Base-by-base conservation (phyloP, 2,113 vertebrate species). In the Xiphorhynchus elegans region DNA sequence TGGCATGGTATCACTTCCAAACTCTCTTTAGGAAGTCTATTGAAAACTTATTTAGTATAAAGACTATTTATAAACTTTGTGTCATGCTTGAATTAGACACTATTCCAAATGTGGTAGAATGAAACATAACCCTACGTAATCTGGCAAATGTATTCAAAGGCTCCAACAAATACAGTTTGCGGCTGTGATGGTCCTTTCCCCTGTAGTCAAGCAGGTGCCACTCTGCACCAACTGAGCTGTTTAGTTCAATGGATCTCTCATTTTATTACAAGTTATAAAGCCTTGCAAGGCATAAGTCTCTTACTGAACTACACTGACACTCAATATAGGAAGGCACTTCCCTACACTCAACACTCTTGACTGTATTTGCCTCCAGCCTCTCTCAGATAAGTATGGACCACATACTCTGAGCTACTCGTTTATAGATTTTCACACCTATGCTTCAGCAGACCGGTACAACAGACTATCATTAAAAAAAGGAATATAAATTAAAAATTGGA, bases 111-210 rank as follows among this genome's bases (percentile, higher is more conserved):
- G 31, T 4, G 56, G 18, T 0, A 31, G 29, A 58, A 82, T 13
- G 20, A 87, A 91, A 37, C 1, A 3, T 23, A 85, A 62, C 52
- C 12, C 53, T 23, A 47, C 6, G 2, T 72, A 66, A 76, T 25
- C 49, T 72, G 1, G 4, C 29, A 67, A 92, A 69, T 1, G 8
- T 33, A 87, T 62, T 69, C 67, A 67, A 72, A 70, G 23, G 17
- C 40, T 24, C 2, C 20, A 39, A 46, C 23, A 78, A 56, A n/a
- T 4, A n/a, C 0, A 5, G 6, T 24, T 16, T 60, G 24, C 17
- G 37, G 50, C 50, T 52, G 50, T 20, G 20, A 28, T 52, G 50
- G 50, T 52, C 50, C 23, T 50, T 52, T 25, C 25, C 8, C 26
- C 50, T 52, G 25, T 9, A 28, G 14, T 6, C 50, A 52, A 26